Base-by-base conservation (phyloP, 1,140 invertebrate genomes). In the Lanistes nyassanus region DNA sequence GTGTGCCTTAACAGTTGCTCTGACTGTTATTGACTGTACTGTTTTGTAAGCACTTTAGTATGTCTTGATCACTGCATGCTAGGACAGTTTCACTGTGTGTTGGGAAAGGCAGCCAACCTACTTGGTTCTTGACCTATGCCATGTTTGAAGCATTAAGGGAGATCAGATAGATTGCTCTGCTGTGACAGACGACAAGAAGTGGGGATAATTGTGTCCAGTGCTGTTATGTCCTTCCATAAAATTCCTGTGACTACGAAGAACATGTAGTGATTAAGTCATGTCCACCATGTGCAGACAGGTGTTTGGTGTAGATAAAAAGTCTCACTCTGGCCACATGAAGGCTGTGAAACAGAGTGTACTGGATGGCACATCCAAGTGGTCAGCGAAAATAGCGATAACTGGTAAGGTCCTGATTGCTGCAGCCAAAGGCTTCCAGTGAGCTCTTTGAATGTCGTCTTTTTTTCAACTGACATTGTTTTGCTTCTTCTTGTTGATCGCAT, bases 361-460 rank as follows among this genome's bases (percentile, higher is more conserved):
- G 89, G 98, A 99, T 92, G 98, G 98, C 90, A 99, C 97, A 86
- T 98, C 97, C 88, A 99, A 99, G 92, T 99, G 98, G 98, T 98
- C 97, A 90, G 98, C 97, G 93, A 99, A 99, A 94, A 97, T 99
- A 92, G 96, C 96, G 88, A 89, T 90, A n/a, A 90, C 87, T 81
- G 88, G 88, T 88, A 77, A 81, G 82, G 74, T n/a, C 34, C n/a
- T n/a, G n/a, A 16, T 47, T 47, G 19, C 55, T 29, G 56, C n/a
- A 21, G 21, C 56, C 26, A 3, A 58, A 29, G 29, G 47, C 53
- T 34, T 47, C 19, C 11, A 47, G 21, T 56, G 65, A 31, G 37
- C 70, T 34, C 55, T 53, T 47, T 19, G 21, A 62, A 21, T 64
- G 37, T 55, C 60, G 66, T 73, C 39, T 56, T 16, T 47, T 73